Evolutionary conservation across 2,797 vertebrate species (phyloP), one percentile per base, ranked within the genome.

Genomic region (Molossus molossus): DNA sequence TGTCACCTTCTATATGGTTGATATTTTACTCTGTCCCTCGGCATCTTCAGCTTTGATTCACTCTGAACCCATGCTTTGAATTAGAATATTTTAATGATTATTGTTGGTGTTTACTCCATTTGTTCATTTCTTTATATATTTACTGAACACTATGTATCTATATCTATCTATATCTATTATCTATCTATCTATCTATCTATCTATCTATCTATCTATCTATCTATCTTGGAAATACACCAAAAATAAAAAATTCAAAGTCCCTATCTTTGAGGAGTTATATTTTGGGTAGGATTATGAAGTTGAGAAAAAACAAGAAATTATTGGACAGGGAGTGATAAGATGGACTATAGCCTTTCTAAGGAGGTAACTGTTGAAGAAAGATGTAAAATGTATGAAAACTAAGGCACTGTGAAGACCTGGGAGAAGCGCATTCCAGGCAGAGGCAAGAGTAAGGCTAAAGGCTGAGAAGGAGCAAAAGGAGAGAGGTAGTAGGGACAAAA

Each of bases 221-320:
- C 73, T 57, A 75, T 40, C 40, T 82, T 88, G 12, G 29, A 45
- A 6, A 80, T 10, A 60, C 0, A 48, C 12, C n/a, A 85, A 82
- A 91, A 70, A 64, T 77, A 69, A 93, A 29, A 83, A 87, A 83
- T 20, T 58, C 48, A 88, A 55, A 50, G 20, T 67, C 6, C 7
- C 8, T 96, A 11, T 5, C 5, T 55, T 89, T 45, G 37, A 50
- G 12, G 67, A 88, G n/a, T 10, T 93, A 53, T 81, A 33, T 73
- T 58, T 73, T 17, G 90, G 55, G 8, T 72, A 53, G 33, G 15
- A 53, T 4, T 15, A 67, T 81, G 33, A 92, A 81, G 1, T 70
- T 70, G 62, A 23, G 4, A 82, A 75, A 58, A 64, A 79, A 94
- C 90, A 75, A 86, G 37, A 62, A 33, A 89, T 79, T 45, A 84